Percentiles rank a stretch among this genome's conserved stretches.
Evolutionary conservation across 2,113 vertebrate species (phyloP).

Genomic region (Ia io): DNA sequence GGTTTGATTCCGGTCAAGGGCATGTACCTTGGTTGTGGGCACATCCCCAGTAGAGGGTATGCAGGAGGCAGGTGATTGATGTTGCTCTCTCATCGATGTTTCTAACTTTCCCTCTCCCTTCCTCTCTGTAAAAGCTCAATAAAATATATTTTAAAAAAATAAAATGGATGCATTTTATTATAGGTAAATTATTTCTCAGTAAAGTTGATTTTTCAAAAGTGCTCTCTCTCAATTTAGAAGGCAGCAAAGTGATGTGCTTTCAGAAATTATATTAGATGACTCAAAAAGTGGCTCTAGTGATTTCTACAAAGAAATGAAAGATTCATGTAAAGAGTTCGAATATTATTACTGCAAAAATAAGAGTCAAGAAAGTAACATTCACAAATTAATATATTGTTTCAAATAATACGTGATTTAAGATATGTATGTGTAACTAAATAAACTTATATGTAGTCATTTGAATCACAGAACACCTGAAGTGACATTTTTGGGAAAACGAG

Average conservation of each 20-base stretch:
- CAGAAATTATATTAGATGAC: background rate
- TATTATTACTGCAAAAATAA: background rate
- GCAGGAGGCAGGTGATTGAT: too few species aligned
- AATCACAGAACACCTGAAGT: background rate
- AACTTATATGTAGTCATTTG: background rate
- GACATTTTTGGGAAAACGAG: background rate
- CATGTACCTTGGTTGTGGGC: too few species aligned
- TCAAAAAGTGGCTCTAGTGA: background rate
- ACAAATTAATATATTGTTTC: conserved; percentile 24
- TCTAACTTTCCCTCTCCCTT: too few species aligned
- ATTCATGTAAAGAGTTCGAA: background rate
- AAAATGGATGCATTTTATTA: background rate
- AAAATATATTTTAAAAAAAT: background rate
- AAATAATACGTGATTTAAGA: background rate
- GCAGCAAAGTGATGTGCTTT: background rate
- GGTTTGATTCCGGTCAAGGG: too few species aligned
- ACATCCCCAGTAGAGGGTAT: too few species aligned
- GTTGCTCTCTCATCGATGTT: too few species aligned
- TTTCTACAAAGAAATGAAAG: background rate
- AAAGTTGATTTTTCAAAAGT: background rate
- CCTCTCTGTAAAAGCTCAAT: too few species aligned
- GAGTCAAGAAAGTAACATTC: background rate
- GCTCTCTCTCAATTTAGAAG: background rate
- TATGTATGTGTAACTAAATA: background rate
- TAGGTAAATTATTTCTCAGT: background rate